Base-by-base conservation (phyloP, 1,140 invertebrate species). In the Drosophila grimshawi region DNA sequence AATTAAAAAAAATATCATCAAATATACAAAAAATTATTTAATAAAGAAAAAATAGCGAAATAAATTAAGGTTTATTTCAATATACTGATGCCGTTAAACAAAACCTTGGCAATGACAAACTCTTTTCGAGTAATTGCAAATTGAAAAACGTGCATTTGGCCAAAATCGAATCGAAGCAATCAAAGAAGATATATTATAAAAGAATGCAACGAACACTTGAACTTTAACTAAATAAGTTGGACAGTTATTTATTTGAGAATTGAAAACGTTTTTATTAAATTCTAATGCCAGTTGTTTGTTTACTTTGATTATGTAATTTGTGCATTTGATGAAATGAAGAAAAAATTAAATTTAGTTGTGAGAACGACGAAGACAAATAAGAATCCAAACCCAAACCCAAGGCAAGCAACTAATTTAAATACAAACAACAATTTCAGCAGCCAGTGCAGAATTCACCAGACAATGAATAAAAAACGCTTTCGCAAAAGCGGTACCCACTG, bases 401-500 rank as follows among this genome's bases (percentile, higher is more conserved):
- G 82, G 82, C 80, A 82, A 88, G 79, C 82, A 62, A 67, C 83
- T 88, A 77, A 86, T 86, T 86, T 86, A 88, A 86, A 86, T 86
- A 86, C 85, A 78, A 78, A 78, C 60, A 85, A 76, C 68, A 77
- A 85, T 80, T 85, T 80, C 46, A 75, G 46, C 39, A 43, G 65
- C 63, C 46, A 62, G 59, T 33, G 46, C 76, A 82, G 71, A 71
- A 75, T 39, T 53, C 67, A 52, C 29, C 29, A 81, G 69, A 86
- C 82, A 88, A 86, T 88, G 82, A 72, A 77, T 46, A 78, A 63
- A 59, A 49, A 53, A 69, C 51, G 71, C 65, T 69, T 68, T 69
- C 57, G 71, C 71, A 74, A 53, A 67, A 46, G 57, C 48, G 46
- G 68, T 49, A 62, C 51, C 49, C 73, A 61, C 35, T 33, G 46